Percentiles rank a stretch among this genome's conserved stretches.
Conservation (phyloP, 2,797 vertebrate genomes). For the Sebastes iracundus region DNA sequence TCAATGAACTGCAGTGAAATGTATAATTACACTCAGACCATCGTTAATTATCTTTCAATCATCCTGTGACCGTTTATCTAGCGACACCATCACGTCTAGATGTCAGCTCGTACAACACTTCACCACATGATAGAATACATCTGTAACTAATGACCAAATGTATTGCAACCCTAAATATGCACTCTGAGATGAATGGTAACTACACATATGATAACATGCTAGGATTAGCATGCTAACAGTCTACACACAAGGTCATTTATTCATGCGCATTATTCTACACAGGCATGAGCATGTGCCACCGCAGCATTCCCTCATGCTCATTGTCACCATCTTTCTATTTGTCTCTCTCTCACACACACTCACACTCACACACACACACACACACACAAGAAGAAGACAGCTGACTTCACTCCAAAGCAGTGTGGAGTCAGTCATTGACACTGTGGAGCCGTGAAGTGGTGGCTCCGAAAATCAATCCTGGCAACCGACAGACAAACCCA, state of each 20-base stretch:
- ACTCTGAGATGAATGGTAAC: neutral
- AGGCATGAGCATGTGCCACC: neutral
- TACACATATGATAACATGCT: neutral
- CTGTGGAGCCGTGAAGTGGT: neutral
- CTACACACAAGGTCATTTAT: conserved; percentile 13
- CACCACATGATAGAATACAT: neutral
- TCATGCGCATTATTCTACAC: neutral
- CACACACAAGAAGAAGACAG: neutral
- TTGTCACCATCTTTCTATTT: neutral
- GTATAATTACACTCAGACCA: neutral
- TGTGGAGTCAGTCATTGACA: conserved; percentile 13
- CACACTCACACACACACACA: neutral
- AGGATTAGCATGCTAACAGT: neutral
- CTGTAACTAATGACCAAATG: neutral
- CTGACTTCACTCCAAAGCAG: neutral
- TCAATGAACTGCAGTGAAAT: neutral
- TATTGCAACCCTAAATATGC: neutral
- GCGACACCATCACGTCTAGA: neutral
- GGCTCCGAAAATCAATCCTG: conserved; percentile 40
- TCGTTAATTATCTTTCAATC: neutral
- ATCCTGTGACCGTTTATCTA: neutral
- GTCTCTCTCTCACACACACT: neutral
- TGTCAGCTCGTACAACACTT: neutral
- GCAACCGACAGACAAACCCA: conserved; percentile 11
- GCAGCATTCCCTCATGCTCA: neutral